Evolutionary conservation across 2,797 vertebrate genomes (phyloP), one percentile per base, ranked within the genome.

Genomic region (Myotis myotis): DNA sequence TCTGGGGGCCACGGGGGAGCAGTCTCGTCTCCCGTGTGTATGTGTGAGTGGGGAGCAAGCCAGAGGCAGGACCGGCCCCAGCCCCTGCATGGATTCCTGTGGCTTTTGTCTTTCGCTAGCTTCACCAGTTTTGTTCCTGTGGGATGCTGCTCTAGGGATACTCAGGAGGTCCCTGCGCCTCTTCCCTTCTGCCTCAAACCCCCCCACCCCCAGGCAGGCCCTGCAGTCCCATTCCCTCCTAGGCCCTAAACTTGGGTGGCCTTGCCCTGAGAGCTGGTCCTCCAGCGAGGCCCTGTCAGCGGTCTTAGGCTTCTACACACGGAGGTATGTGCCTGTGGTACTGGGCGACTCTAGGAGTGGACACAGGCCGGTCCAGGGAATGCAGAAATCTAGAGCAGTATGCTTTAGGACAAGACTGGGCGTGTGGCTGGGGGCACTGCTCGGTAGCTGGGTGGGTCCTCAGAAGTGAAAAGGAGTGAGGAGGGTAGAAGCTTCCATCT

Each of bases 61-160:
- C 94, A 96, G 80, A 93, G 86, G 94, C 91, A 96, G 89, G 91
- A 87, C 94, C 78, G 64, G 98, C 97, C 97, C 96, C 94, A 97
- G 98, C 96, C 98, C 97, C 95, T 98, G 98, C 98, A 98, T 98
- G 98, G 98, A 97, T 96, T 96, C 96, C 93, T 95, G 95, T 96
- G 90, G 89, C 97, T 96, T 97, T 97, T 96, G 96, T 95, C 96
- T 97, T 88, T 89, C 51, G 95, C 97, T 96, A 96, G 97, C 97
- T 97, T 97, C 91, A 95, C 85, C 95, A 94, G 93, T 97, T 97
- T 88, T 96, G 97, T 97, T 92, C 93, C 96, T 94, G 90, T 92
- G 95, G 93, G 96, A 97, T 89, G 93, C 97, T 97, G 95, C 92
- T 95, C 60, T 92, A 89, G 92, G 91, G 70, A 88, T 92, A 93